Evolutionary conservation across 2,888 invertebrate genomes (phyloP).

Genomic region (Omphaloscelis lunosa): DNA sequence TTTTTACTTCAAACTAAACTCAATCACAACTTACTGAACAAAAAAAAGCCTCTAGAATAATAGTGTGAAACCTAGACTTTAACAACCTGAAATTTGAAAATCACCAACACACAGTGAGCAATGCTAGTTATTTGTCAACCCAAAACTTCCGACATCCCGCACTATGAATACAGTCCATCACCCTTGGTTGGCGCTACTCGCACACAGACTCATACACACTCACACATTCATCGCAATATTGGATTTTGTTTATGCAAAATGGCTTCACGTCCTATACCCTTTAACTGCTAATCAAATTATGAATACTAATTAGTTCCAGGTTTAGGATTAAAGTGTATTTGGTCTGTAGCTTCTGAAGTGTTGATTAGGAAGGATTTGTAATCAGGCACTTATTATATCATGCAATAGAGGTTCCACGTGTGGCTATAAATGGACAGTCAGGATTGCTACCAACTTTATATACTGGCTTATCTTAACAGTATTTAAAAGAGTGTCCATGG

Average conservation of each 20-base stretch:
- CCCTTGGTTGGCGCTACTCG: conserved; percentile 72
- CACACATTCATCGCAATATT: conserved; percentile 77
- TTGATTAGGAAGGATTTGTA: neutral
- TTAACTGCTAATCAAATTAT: conserved; percentile 70
- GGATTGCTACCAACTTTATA: too few species aligned
- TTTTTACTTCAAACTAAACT: too few species aligned
- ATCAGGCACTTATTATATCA: neutral
- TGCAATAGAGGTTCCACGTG: neutral
- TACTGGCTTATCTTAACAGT: too few species aligned
- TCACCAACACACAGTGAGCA: neutral
- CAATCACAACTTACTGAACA: neutral
- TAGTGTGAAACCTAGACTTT: neutral
- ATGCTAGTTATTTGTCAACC: neutral
- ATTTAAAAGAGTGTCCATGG: too few species aligned
- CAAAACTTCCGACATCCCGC: conserved; percentile 13
- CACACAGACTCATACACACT: conserved; percentile 67
- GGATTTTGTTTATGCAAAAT: conserved; percentile 87
- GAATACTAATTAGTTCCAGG: conserved; percentile 69
- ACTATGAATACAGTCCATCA: conserved; percentile 73
- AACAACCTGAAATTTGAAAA: neutral
- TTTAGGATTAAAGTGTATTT: conserved; percentile 37
- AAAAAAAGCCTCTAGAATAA: neutral
- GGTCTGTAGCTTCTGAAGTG: neutral
- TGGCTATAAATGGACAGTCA: neutral
- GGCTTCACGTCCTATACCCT: conserved; percentile 79